These are phyloP conservation scores for Pelodytes ibericus DNA, from an alignment of 2,797 vertebrate species.

Conservation along the genomic window DNA sequence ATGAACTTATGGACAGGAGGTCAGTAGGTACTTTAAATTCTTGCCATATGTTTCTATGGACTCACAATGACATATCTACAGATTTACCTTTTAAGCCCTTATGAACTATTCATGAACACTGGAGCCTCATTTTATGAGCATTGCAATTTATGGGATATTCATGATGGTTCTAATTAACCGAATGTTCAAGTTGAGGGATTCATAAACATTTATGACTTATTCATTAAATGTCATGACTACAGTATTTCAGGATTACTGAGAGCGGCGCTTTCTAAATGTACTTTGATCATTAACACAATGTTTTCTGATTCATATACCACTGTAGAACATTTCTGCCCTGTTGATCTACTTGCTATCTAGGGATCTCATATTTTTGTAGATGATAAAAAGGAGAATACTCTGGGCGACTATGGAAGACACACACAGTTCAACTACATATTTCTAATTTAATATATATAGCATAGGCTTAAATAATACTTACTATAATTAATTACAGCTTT, in stretches of 20 bases:
- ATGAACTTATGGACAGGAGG: background rate
- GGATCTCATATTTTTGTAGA: background rate
- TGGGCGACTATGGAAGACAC: background rate
- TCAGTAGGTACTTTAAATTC: conserved; percentile 2
- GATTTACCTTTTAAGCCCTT: conserved; percentile 46
- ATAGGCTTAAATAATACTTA: too few relatives aligned
- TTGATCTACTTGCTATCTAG: background rate
- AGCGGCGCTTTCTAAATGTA: conserved; percentile 46
- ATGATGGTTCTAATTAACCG: conserved; percentile 54
- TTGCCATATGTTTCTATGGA: conserved; percentile 2
- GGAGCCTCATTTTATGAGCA: conserved; percentile 44
- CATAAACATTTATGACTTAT: conserved; percentile 58
- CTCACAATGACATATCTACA: conserved; percentile 31
- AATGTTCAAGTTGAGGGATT: conserved; percentile 56
- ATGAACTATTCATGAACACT: conserved; percentile 53
- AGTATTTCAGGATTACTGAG: conserved; percentile 51
- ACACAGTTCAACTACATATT: too few relatives aligned
- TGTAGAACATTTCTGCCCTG: conserved; percentile 2
- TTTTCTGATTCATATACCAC: conserved; percentile 17
- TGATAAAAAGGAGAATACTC: background rate
- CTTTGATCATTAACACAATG: conserved; percentile 52
- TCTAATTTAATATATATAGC: too few relatives aligned
- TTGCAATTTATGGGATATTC: conserved; percentile 54
- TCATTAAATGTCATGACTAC: conserved; percentile 57
- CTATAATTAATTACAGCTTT: too few relatives aligned